phyloP scores from a whole-genome alignment of 1,140 invertebrate species.

The Coenobita brevimanus region DNA sequence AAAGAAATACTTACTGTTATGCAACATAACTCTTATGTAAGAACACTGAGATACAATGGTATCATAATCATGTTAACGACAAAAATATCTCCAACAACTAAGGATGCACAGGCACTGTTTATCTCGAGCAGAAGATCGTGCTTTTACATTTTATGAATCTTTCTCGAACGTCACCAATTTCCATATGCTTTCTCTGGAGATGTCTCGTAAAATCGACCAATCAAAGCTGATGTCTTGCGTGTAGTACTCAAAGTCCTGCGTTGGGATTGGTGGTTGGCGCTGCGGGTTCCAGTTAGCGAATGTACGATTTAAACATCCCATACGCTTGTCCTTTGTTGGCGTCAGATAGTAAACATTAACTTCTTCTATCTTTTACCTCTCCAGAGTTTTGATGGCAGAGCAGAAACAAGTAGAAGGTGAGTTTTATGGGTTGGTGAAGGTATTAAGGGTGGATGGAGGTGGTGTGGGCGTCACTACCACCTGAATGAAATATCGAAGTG shows the following conservation, averaged over 20 bases:
- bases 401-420: neutral
- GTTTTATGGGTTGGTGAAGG: neutral
- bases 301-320: constrained; percentile 45
- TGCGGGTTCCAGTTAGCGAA: neutral
- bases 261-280: neutral
- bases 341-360: constrained; percentile 42
- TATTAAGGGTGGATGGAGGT: neutral
- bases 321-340: constrained; percentile 50
- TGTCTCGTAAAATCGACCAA: neutral
- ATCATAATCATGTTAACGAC: too few relatives aligned
- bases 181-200: neutral
- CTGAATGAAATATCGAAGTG: constrained; percentile 12
- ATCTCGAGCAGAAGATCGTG: neutral
- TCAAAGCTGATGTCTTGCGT: neutral
- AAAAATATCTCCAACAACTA: too few relatives aligned
- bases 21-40: too few relatives aligned
- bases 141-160: neutral
- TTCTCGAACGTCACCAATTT: neutral
- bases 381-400: neutral
- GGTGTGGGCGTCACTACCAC: too few relatives aligned
- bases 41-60: too few relatives aligned
- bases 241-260: neutral
- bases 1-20: too few relatives aligned
- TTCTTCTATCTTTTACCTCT: neutral
- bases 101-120: neutral